phyloP scores from a whole-genome alignment of 2,797 vertebrate species.

The Pempheris klunzingeri region DNA sequence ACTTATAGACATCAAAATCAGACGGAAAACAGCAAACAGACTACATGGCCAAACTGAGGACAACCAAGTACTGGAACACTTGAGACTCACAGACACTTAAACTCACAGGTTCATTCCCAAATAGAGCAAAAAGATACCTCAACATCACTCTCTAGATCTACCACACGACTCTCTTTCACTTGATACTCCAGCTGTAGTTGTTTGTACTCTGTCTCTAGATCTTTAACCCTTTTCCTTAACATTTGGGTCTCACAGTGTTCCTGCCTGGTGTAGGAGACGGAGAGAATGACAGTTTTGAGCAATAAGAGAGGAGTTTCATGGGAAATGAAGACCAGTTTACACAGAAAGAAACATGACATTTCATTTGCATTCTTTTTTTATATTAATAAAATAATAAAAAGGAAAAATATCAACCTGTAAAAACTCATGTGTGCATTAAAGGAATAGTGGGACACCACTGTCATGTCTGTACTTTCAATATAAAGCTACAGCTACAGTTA shows the following conservation, averaged over 20 bases:
- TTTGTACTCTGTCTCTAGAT: constrained; percentile 89
- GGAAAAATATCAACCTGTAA: not conserved
- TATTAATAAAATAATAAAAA: constrained; percentile 2
- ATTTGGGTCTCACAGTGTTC: constrained; percentile 88
- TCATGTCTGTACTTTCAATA: not conserved
- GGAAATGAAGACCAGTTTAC: constrained; percentile 49
- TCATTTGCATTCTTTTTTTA: constrained; percentile 21
- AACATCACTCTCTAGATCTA: constrained; percentile 88
- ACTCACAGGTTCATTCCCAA: constrained; percentile 78
- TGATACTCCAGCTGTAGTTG: constrained; percentile 89
- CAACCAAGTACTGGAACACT: constrained; percentile 61
- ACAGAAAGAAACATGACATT: constrained; percentile 66
- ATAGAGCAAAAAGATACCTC: constrained; percentile 84
- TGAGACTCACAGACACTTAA: constrained; percentile 73
- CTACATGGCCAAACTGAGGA: constrained; percentile 64
- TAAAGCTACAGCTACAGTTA: not conserved
- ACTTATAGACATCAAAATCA: constrained; percentile 41
- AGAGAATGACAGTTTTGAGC: constrained; percentile 69
- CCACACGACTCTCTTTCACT: constrained; percentile 86
- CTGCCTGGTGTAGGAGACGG: constrained; percentile 84
- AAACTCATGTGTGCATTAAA: not conserved
- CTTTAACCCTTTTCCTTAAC: constrained; percentile 89
- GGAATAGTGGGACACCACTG: not conserved
- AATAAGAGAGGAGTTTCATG: constrained; percentile 26
- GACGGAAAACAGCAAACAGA: constrained; percentile 48